These are phyloP conservation scores for Phalacrocorax carbo DNA, from an alignment of 2,113 vertebrate species.

Conservation along the genomic window DNA sequence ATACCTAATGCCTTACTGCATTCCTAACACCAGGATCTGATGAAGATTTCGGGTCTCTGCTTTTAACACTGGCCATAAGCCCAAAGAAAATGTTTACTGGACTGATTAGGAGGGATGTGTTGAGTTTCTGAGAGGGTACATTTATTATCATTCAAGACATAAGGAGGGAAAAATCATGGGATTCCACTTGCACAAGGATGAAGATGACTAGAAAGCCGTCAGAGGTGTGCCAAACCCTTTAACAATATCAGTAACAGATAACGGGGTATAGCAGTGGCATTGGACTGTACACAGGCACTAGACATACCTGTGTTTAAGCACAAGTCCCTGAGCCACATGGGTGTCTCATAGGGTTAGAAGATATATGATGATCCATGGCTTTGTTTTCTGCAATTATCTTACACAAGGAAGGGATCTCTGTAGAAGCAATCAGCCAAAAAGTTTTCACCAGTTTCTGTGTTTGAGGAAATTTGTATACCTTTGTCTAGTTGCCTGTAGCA, in stretches of 20 bases:
- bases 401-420: background rate
- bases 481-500: background rate
- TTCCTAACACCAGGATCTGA: background rate
- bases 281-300: background rate
- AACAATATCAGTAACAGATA: background rate
- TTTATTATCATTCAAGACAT: background rate
- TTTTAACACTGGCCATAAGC: background rate
- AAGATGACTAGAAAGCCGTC: background rate
- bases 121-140: background rate
- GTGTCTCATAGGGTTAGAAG: background rate
- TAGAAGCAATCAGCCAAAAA: background rate
- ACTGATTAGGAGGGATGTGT: too few relatives aligned
- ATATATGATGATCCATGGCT: background rate
- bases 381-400: background rate
- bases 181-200: background rate
- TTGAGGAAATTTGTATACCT: background rate
- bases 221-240: background rate
- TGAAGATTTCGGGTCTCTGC: background rate
- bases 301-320: background rate
- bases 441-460: background rate
- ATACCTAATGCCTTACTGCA: background rate
- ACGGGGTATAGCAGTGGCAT: background rate
- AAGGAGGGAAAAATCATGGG: background rate
- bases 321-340: background rate
- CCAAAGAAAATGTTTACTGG: background rate